Evolutionary conservation across 2,797 vertebrate genomes (phyloP).

Genomic region (Fringilla coelebs): DNA sequence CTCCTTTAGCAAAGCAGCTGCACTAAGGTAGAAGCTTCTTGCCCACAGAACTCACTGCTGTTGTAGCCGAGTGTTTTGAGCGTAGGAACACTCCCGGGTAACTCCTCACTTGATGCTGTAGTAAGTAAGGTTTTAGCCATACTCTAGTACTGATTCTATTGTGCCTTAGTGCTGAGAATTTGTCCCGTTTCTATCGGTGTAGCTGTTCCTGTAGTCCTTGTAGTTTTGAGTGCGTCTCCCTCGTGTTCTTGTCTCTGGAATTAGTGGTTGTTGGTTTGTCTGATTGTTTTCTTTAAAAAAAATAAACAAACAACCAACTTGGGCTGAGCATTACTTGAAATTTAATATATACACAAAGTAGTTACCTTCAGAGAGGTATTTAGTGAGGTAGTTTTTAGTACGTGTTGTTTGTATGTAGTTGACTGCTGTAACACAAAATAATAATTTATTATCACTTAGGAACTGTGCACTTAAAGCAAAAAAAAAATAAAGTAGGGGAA

Average conservation of each 20-base stretch:
- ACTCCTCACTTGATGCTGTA: constrained; percentile 28
- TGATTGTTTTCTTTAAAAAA: background rate
- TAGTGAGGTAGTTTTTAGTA: background rate
- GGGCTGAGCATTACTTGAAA: constrained; percentile 39
- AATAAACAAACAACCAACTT: background rate
- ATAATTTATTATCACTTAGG: background rate
- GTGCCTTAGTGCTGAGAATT: constrained; percentile 65
- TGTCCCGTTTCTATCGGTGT: background rate
- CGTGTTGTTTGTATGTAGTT: background rate
- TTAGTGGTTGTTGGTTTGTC: background rate
- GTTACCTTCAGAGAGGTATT: background rate
- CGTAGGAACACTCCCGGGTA: background rate
- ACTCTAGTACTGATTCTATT: constrained; percentile 37
- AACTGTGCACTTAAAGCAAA: background rate
- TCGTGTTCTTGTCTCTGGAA: background rate
- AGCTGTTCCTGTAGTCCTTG: background rate
- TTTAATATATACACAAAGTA: background rate
- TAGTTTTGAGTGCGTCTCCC: background rate
- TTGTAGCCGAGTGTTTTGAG: constrained; percentile 11
- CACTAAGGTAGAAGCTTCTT: background rate
- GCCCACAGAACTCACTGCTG: background rate
- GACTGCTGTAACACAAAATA: background rate
- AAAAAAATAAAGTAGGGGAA: background rate
- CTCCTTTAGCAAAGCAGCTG: background rate
- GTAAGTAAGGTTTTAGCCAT: constrained; percentile 48